These are phyloP conservation scores for Paramormyrops kingsleyae DNA, from an alignment of 2,113 vertebrate genomes.

Conservation along the genomic window DNA sequence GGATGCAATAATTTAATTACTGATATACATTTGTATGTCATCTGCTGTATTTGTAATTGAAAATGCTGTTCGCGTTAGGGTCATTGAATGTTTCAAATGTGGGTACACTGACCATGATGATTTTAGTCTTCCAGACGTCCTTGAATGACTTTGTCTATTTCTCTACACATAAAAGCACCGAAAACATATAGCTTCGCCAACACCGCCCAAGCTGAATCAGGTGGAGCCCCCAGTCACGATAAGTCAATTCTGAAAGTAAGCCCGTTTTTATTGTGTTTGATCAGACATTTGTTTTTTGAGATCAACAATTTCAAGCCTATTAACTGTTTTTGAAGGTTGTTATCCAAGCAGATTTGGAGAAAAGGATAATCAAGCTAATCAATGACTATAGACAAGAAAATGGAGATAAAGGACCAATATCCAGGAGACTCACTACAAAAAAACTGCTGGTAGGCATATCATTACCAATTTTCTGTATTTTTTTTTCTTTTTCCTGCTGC, in stretches of 20 bases:
- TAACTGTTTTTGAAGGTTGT: slow-evolving; percentile 61
- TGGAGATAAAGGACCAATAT: slow-evolving; percentile 77
- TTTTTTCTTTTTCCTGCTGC: background rate
- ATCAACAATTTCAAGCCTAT: background rate
- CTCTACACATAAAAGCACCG: slow-evolving; percentile 63
- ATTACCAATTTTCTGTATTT: background rate
- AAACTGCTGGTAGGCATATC: slow-evolving; percentile 76
- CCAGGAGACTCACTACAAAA: slow-evolving; percentile 84
- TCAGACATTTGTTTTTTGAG: background rate
- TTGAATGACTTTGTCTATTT: background rate
- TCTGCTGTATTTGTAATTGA: background rate
- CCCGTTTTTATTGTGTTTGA: background rate
- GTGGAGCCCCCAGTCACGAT: slow-evolving; percentile 64
- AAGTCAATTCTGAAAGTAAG: slow-evolving; percentile 85
- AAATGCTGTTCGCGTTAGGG: background rate
- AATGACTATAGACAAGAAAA: slow-evolving; percentile 83
- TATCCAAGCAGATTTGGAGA: slow-evolving; percentile 83
- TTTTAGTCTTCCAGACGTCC: background rate
- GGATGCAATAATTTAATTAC: background rate
- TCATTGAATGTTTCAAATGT: background rate
- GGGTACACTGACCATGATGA: background rate
- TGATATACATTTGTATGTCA: background rate
- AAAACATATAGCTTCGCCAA: slow-evolving; percentile 85
- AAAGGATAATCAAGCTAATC: slow-evolving; percentile 83
- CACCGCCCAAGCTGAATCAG: slow-evolving; percentile 66